Base-by-base conservation (phyloP, 2,888 invertebrate species). In the Bombylius discolor region DNA sequence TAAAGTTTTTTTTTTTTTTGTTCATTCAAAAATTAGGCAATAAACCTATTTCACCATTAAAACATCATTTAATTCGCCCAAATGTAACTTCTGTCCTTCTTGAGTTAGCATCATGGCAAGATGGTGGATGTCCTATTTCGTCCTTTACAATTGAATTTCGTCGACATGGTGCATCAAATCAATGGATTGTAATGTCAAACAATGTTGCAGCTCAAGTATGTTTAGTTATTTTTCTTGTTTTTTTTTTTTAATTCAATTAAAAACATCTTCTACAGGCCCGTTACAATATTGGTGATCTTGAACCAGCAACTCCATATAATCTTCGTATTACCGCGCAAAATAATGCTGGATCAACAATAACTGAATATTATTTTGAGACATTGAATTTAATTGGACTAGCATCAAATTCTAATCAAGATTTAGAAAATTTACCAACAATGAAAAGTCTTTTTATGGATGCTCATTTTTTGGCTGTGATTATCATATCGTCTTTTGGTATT, bases 61-160 rank as follows among this genome's bases (percentile, higher is more conserved):
- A 84, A 44, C 82, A 84, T 59, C 83, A 85, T 61, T 80, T 89
- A 39, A 77, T 90, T 5, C 78, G 82, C 49, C 79, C 85, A 59
- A 91, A 90, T 68, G 81, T 85, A 0, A 88, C 89, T 0, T 85
- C 85, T 1, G 83, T 86, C 23, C 79, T 84, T 52, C 77, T 91
- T 23, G 85, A 87, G 66, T 77, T 91, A 60, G 81, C 83, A 53
- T 82, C 85, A 8, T 91, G 90, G 90, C 81, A 85, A 31, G 85
- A 85, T 64, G 85, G 86, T 1, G 89, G 89, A 47, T 92, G 91
- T 68, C 83, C 87, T 0, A 84, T 91, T 63, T 78, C 81, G 1
- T 84, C 85, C 58, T 87, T 87, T 50, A 70, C 72, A 34, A 69
- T 73, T n/a, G 73, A 73, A 55, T 73, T 71, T 44, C 68, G 67